A percentile compares a stretch with the other conserved stretches of the same genome.
These are phyloP conservation scores for Popillia japonica DNA, from an alignment of 1,140 invertebrate species.

Conservation along the genomic window DNA sequence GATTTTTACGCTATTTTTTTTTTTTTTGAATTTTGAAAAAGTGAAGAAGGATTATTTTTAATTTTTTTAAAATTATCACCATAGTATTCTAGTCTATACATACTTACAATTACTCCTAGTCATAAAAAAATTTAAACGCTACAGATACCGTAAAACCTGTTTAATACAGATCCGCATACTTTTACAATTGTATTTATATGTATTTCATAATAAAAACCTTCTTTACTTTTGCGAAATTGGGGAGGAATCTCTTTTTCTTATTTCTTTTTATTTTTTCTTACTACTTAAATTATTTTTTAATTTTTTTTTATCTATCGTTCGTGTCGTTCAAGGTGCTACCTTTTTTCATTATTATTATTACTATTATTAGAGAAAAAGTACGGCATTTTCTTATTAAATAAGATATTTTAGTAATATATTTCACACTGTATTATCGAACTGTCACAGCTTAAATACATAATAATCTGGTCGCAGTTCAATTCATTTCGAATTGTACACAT, in stretches of 20 bases:
- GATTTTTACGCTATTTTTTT: not conserved
- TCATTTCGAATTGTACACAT: not conserved
- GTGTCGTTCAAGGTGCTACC: slow-evolving; percentile 7
- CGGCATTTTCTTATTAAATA: slow-evolving; percentile 23
- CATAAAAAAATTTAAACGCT: not conserved
- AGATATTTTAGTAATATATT: slow-evolving; percentile 22
- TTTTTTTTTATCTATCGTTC: not conserved
- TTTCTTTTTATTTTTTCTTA: not conserved
- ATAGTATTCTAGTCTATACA: too few species aligned
- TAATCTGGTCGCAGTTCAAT: not conserved
- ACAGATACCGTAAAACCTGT: too few species aligned
- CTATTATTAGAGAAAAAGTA: slow-evolving; percentile 1
- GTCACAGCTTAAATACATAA: not conserved
- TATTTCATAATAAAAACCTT: not conserved
- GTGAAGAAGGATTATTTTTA: slow-evolving; percentile 9
- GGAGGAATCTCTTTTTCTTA: not conserved
- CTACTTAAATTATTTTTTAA: not conserved
- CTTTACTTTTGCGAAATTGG: not conserved
- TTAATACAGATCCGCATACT: too few species aligned
- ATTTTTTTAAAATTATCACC: too few species aligned
- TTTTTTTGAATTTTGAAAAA: slow-evolving; percentile 22
- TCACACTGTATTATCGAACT: slow-evolving; percentile 15
- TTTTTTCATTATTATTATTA: not conserved
- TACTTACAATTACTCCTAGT: not conserved
- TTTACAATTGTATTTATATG: too few species aligned